Base-by-base conservation (phyloP, 2,797 vertebrate species). In the Anguilla obscura region DNA sequence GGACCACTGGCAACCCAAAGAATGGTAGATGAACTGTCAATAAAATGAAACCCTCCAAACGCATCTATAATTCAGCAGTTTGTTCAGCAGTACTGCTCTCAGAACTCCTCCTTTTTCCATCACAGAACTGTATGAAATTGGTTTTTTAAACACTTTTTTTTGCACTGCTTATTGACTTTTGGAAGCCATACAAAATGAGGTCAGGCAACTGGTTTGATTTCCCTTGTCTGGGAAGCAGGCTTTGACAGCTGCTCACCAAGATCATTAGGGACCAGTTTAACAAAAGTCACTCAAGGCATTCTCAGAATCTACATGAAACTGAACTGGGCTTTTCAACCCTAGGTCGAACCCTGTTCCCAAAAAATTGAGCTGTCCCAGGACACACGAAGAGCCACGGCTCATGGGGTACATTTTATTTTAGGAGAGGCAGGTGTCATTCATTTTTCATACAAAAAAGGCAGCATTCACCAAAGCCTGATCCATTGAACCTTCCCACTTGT, bases 111-210 rank as follows among this genome's bases (percentile, higher is more conserved):
- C 66, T 88, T 87, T 33, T 33, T 90, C 66, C 85, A 76, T n/a
- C 83, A 56, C 36, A 87, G 40, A 63, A 88, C 71, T 86, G 86
- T 36, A 12, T 88, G 87, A 87, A 87, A 90, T 76, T 83, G 84
- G 27, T 91, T 82, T 36, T 1, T 56, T 86, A 12, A 90, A 87
- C 56, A 30, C 85, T 56, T 3, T 16, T 60, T 90, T 90, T 18
- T 90, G 87, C 10, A 60, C 86, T 90, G 71, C 48, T 89, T 85
- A 16, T 90, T 30, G 89, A 87, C 92, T 83, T 86, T 85, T 76
- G 84, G 9, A 85, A 85, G 66, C 84, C 69, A 84, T 71, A 74
- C 45, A 89, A 87, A 88, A 69, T 79, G 87, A 54, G 85, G 58
- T 27, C 40, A 56, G 86, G 76, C 87, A 18, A 40, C n/a, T 21